phyloP scores from a whole-genome alignment of 1,140 invertebrate genomes.

The Tetramorium parvispinum region DNA sequence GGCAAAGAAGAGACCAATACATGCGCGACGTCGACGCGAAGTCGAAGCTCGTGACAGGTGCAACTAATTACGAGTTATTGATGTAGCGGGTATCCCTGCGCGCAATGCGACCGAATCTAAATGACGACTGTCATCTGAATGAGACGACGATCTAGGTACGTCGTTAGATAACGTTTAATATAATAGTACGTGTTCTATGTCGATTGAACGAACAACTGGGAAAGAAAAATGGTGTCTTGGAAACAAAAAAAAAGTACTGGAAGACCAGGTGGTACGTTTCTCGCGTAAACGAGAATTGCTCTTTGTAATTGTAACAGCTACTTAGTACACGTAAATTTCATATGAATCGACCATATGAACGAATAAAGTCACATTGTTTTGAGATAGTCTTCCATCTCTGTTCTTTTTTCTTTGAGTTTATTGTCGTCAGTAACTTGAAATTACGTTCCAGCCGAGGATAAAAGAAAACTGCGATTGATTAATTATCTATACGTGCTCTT shows the following conservation, averaged over 20 bases:
- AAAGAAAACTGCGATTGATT: not conserved
- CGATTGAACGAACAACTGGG: constrained; percentile 43
- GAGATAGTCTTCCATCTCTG: constrained; percentile 22
- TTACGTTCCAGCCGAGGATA: not conserved
- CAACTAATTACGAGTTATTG: constrained; percentile 38
- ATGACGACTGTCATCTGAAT: constrained; percentile 28
- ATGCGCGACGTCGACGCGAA: not conserved
- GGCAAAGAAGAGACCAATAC: constrained; percentile 16
- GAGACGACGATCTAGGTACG: constrained; percentile 56
- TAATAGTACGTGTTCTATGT: constrained; percentile 61
- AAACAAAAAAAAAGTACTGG: constrained; percentile 14
- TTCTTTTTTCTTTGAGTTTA: not conserved
- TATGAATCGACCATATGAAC: constrained; percentile 73
- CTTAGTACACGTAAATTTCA: constrained; percentile 74
- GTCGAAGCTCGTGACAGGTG: constrained; percentile 1
- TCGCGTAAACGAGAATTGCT: constrained; percentile 54
- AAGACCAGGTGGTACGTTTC: constrained; percentile 29
- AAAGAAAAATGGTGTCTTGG: constrained; percentile 20
- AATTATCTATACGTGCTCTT: not conserved
- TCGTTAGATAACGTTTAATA: constrained; percentile 58
- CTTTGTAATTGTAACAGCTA: constrained; percentile 72
- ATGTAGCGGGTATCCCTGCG: constrained; percentile 52
- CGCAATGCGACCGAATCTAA: constrained; percentile 73
- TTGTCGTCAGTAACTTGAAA: not conserved
- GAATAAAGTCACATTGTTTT: constrained; percentile 73